These are phyloP conservation scores for Aphidius gifuensis DNA, from an alignment of 1,140 invertebrate species.

Conservation along the genomic window DNA sequence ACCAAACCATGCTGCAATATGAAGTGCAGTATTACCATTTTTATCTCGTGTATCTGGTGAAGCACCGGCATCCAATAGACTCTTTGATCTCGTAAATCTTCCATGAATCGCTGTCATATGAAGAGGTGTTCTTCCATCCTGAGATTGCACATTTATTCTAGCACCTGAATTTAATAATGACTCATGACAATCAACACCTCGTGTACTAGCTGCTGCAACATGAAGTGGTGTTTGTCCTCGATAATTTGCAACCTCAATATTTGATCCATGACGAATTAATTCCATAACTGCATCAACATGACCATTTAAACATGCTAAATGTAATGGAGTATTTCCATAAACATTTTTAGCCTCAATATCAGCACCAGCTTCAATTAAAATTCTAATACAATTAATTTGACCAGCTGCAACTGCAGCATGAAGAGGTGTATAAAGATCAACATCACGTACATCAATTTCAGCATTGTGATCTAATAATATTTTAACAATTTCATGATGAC, in stretches of 20 bases:
- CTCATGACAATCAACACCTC: constrained; percentile 63
- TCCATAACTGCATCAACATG: constrained; percentile 56
- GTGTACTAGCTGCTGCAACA: constrained; percentile 62
- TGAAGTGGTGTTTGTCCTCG: constrained; percentile 62
- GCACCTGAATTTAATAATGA: constrained; percentile 57
- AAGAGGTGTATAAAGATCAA: constrained; percentile 59
- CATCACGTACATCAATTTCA: constrained; percentile 56
- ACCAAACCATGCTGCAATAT: constrained; percentile 57
- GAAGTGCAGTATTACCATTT: constrained; percentile 58
- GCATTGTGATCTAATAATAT: constrained; percentile 56
- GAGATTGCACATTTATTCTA: constrained; percentile 59
- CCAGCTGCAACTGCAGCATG: constrained; percentile 65
- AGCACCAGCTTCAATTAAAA: constrained; percentile 58
- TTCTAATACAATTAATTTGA: constrained; percentile 54
- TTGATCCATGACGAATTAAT: constrained; percentile 53
- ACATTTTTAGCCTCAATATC: constrained; percentile 60
- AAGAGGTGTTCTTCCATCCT: constrained; percentile 63
- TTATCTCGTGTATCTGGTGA: constrained; percentile 54
- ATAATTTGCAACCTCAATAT: constrained; percentile 47
- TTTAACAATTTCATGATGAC: constrained; percentile 56
- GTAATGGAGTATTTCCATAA: constrained; percentile 63
- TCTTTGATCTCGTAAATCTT: constrained; percentile 64
- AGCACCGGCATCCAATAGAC: constrained; percentile 57
- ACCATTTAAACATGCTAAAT: constrained; percentile 65
- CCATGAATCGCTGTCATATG: constrained; percentile 69